These are phyloP conservation scores for Carollia perspicillata DNA, from an alignment of 2,113 vertebrate species.

Conservation along the genomic window DNA sequence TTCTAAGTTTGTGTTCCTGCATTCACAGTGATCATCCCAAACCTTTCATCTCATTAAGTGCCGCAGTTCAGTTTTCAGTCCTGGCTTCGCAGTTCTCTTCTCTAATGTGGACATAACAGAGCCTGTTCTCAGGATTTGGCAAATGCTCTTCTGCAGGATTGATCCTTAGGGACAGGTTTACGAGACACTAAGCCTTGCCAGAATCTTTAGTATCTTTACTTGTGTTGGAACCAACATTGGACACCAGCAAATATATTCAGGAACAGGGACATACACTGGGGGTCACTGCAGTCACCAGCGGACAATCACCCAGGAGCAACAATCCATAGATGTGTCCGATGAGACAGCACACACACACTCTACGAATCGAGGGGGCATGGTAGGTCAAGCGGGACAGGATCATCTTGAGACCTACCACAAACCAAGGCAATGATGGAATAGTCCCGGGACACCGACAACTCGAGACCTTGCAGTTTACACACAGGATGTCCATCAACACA, in stretches of 20 bases:
- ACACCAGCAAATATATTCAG: background rate
- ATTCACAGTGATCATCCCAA: background rate
- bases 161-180: background rate
- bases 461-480: background rate
- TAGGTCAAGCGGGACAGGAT: background rate
- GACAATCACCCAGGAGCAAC: background rate
- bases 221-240: background rate
- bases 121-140: background rate
- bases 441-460: background rate
- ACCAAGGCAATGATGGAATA: background rate
- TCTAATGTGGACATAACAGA: background rate
- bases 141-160: background rate
- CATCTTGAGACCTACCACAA: background rate
- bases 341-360: background rate
- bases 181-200: background rate
- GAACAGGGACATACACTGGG: background rate
- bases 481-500: background rate
- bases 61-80: background rate
- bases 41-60: background rate
- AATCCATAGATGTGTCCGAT: background rate
- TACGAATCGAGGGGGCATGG: background rate
- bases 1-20: background rate
- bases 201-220: background rate
- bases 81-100: background rate
- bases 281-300: background rate